Evolutionary conservation across 2,888 invertebrate species (phyloP).

Genomic region (Amphimallon solstitiale): DNA sequence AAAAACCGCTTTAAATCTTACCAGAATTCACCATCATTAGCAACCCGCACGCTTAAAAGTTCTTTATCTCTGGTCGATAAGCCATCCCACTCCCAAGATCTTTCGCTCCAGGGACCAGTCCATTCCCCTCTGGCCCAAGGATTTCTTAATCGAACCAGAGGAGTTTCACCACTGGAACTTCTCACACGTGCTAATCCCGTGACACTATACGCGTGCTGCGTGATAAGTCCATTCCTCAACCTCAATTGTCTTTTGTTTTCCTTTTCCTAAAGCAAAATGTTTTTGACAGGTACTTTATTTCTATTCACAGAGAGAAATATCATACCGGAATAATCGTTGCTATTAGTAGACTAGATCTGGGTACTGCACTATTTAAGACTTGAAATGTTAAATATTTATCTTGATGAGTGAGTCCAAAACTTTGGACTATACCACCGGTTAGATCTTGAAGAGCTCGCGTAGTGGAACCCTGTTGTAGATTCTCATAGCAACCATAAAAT

Average conservation of each 20-base stretch:
- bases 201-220: constrained; percentile 76
- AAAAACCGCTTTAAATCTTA: too few relatives aligned
- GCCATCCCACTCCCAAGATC: constrained; percentile 76
- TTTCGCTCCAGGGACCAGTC: constrained; percentile 78
- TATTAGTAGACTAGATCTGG: constrained; percentile 75
- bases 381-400: constrained; percentile 74
- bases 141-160: constrained; percentile 72
- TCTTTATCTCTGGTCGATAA: constrained; percentile 72
- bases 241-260: constrained; percentile 68
- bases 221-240: constrained; percentile 71
- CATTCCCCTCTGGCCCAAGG: constrained; percentile 76
- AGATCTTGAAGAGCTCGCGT: constrained; percentile 78
- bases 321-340: constrained; percentile 71
- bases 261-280: constrained; percentile 61
- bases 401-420: constrained; percentile 73
- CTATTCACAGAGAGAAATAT: not conserved
- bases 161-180: constrained; percentile 68
- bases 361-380: constrained; percentile 74
- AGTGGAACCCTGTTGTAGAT: constrained; percentile 70
- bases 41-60: constrained; percentile 69
- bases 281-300: too few relatives aligned
- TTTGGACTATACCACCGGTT: constrained; percentile 80
- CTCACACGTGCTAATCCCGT: constrained; percentile 77
- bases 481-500: constrained; percentile 77
- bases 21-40: constrained; percentile 79